These are phyloP conservation scores for Gadopsis bispinosus DNA, from an alignment of 2,797 vertebrate genomes.

Conservation along the genomic window DNA sequence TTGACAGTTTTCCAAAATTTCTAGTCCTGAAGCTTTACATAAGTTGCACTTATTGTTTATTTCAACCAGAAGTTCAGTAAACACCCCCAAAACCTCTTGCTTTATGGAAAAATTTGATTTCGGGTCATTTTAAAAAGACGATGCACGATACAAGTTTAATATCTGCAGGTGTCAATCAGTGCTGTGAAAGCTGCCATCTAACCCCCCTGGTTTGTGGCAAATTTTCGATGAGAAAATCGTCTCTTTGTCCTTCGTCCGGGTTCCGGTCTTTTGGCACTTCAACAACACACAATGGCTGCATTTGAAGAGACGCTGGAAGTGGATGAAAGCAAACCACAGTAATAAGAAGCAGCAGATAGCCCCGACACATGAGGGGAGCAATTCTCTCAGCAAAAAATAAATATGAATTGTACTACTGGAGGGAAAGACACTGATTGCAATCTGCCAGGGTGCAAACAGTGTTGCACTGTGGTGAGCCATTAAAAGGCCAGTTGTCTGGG, in stretches of 20 bases:
- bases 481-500: constrained; percentile 89
- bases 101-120: neutral
- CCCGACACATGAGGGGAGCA: constrained; percentile 89
- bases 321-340: constrained; percentile 91
- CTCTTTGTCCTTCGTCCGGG: constrained; percentile 77
- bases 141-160: constrained; percentile 51
- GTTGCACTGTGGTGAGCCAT: constrained; percentile 87
- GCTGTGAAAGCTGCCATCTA: constrained; percentile 53
- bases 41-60: neutral
- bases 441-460: constrained; percentile 88
- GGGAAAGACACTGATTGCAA: constrained; percentile 89
- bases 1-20: too few relatives aligned
- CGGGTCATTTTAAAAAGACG: neutral
- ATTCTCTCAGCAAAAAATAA: constrained; percentile 89
- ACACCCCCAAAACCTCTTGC: neutral
- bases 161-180: constrained; percentile 73
- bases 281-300: constrained; percentile 89
- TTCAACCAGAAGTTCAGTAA: neutral
- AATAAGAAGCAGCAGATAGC: constrained; percentile 91
- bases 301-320: constrained; percentile 88
- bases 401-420: constrained; percentile 88
- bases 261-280: constrained; percentile 82
- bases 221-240: constrained; percentile 63
- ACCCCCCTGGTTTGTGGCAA: constrained; percentile 47
- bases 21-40: neutral